Evolutionary conservation across 1,140 invertebrate genomes (phyloP).

Genomic region (Mylabris phalerata): DNA sequence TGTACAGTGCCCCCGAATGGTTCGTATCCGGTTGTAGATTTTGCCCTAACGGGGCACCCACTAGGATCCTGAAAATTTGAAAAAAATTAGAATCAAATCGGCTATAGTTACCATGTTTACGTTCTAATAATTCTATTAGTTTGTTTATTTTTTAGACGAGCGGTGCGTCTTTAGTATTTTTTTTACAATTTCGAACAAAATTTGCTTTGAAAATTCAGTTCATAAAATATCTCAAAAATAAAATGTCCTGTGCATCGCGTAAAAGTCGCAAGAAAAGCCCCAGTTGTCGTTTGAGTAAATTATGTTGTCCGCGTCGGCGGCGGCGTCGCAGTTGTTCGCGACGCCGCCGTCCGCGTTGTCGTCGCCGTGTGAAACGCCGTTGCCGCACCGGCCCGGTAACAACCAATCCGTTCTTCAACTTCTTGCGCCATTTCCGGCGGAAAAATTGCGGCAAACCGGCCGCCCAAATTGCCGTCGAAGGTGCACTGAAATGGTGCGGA

Average conservation of each 20-base stretch:
- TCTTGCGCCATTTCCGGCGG: conserved; percentile 11
- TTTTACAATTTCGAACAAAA: no score
- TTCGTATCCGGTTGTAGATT: conserved; percentile 79
- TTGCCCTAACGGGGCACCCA: conserved; percentile 83
- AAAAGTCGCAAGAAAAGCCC: neutral
- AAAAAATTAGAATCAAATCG: neutral
- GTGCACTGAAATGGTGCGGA: conserved; percentile 14
- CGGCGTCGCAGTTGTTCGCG: neutral
- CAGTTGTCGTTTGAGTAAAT: neutral
- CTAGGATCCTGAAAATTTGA: conserved; percentile 67
- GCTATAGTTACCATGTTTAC: no score
- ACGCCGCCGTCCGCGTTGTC: neutral
- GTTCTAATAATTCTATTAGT: no score
- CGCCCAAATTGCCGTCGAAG: conserved; percentile 12
- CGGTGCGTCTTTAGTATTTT: no score
- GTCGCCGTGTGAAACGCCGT: neutral
- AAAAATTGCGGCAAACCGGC: conserved; percentile 8
- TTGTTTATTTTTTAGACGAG: no score
- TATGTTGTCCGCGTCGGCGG: neutral
- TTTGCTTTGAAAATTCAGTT: no score
- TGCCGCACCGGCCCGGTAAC: conserved; percentile 5
- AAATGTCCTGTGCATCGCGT: neutral
- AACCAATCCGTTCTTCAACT: conserved; percentile 22
- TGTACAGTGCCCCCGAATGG: conserved; percentile 80
- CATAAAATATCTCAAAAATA: no score